Conservation (phyloP, 2,888 invertebrate species). For the Chorisops tibialis region DNA sequence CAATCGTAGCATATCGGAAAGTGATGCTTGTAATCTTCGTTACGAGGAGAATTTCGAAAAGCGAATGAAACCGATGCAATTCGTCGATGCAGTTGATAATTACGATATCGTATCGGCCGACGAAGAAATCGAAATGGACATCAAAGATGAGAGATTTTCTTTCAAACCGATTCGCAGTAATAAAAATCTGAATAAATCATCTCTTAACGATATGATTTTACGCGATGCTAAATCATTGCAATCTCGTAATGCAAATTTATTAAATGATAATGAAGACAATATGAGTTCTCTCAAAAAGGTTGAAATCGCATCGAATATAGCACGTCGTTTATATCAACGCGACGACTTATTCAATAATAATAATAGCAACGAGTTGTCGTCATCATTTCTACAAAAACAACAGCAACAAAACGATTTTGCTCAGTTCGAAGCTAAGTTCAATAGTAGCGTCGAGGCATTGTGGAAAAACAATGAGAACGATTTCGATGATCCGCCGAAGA, state of each 20-base stretch:
- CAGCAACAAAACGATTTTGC: slow-evolving; percentile 41
- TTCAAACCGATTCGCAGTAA: background rate
- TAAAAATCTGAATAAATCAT: background rate
- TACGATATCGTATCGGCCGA: background rate
- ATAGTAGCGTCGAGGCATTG: slow-evolving; percentile 64
- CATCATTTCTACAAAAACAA: background rate
- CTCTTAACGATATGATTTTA: background rate
- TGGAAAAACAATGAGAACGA: slow-evolving; percentile 59
- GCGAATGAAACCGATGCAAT: slow-evolving; percentile 12
- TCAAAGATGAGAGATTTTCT: background rate
- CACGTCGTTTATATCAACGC: slow-evolving; percentile 37
- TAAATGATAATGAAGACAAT: background rate
- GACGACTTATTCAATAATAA: slow-evolving; percentile 35
- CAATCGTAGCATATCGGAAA: slow-evolving; percentile 43
- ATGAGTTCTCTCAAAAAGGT: slow-evolving; percentile 2
- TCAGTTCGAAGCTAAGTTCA: slow-evolving; percentile 58
- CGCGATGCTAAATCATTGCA: too few relatives aligned
- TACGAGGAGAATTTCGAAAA: slow-evolving; percentile 25
- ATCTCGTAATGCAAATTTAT: background rate
- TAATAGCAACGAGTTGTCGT: background rate
- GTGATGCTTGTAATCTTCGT: slow-evolving; percentile 38
- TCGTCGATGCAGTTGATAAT: slow-evolving; percentile 10
- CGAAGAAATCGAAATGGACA: background rate
- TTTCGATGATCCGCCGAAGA: slow-evolving; percentile 16
- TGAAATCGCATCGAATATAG: background rate